Base-by-base conservation (phyloP, 2,888 invertebrate genomes). In the Habrosyne pyritoides region DNA sequence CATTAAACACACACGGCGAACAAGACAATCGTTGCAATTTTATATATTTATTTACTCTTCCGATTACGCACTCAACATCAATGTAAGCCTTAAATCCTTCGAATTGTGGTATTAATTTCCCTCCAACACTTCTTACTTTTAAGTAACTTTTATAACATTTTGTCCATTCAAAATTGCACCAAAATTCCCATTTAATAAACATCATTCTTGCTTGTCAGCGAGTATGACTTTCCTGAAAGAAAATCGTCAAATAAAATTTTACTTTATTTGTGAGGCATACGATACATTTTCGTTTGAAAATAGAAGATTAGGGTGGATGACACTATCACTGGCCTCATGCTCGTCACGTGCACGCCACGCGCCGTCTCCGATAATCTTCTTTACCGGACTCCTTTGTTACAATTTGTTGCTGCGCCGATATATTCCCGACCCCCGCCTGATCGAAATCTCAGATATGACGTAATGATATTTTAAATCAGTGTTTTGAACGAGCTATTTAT, bases 91-190 rank as follows among this genome's bases (percentile, higher is more conserved):
- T 89, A 89, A 91, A 91, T 91, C 91, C 89, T 80, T 79, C 79
- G 85, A 90, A 90, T 91, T 91, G 91, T 84, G 91, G 91, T 91
- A 92, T 91, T 91, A 86, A 90, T 92, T 92, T 91, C 89, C 80
- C 89, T 91, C 89, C 81, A 80, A 91, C 91, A 90, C 91, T 89
- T 89, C 89, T 89, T 88, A 85, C 71, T 87, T 87, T 86, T 83
- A 81, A 84, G 67, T 78, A 81, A 87, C 79, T 76, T 81, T 83
- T 63, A 60, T 57, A 51, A 56, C 30, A 51, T 56, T 54, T 6
- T 14, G 55, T 51, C 55, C 67, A 8, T 28, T 56, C 22, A 79
- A 80, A 73, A 63, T 61, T 54, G 21, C 10, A 65, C 67, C 70
- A 30, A 68, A 76, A 63, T 24, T 0, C 2, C n/a, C 14, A 51